Evolutionary conservation across 2,888 invertebrate genomes (phyloP), one percentile per base, ranked within the genome.

Genomic region (Exocentrus adspersus): DNA sequence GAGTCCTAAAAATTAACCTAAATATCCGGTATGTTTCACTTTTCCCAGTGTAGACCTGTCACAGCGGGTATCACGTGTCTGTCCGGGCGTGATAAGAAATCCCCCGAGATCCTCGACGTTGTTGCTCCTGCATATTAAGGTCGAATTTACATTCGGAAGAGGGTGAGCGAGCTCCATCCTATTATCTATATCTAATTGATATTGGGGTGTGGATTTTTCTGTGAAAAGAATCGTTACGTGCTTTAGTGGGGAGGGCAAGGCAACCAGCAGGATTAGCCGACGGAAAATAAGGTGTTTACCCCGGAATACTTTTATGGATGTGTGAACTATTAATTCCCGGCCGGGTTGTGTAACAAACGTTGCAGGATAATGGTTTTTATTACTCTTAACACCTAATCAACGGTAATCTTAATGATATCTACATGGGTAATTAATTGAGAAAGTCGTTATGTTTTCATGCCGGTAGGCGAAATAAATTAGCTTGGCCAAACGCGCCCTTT

Each of bases 81-180:
- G 75, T 67, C 64, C 68, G 68, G 70, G 74, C 74, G 72, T 71
- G 75, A 75, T 75, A 75, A 75, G 73, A 69, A 72, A 65, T 71
- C 71, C 73, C 75, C 52, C 57, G 66, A 67, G 74, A 45, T 37
- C 62, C 52, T 20, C 56, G 45, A 54, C 56, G 68, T 65, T 68
- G 69, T 67, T 67, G 65, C 64, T 69, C 64, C 66, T 69, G 67
- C 65, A 67, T 67, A 69, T 61, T 65, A 67, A 69, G 69, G 67
- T 58, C 63, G 68, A 46, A 69, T 69, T 67, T 67, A 59, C 60
- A 67, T 66, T 58, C 56, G 30, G 45, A 46, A 62, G 60, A 45
- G 64, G 66, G 67, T 57, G 65, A 46, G 65, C 50, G 42, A 46
- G 56, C 61, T 60, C 53, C 53, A 59, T 65, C 63, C 68, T 37